phyloP scores from a whole-genome alignment of 2,797 vertebrate genomes.

The Eospalax fontanierii region DNA sequence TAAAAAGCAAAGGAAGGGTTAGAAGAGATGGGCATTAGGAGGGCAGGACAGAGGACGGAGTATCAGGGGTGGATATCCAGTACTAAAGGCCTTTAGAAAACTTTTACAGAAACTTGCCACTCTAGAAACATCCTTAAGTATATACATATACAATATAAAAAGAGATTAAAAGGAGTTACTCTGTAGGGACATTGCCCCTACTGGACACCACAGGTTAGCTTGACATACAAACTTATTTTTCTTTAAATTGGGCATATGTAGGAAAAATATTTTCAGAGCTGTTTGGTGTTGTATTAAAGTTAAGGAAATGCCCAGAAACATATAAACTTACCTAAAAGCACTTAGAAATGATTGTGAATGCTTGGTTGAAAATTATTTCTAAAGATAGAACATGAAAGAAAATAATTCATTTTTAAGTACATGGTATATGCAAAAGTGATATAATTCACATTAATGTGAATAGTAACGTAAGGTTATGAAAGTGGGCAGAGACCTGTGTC shows the following conservation, averaged over 20 bases:
- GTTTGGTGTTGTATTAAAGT: not conserved
- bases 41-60: no score
- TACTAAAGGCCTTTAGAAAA: no score
- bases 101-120: no score
- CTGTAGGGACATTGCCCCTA: no score
- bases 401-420: slow-evolving; percentile 24
- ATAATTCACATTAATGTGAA: not conserved
- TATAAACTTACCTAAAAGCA: not conserved
- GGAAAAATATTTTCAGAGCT: not conserved
- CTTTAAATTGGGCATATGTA: not conserved
- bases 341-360: not conserved
- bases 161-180: no score
- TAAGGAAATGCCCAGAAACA: not conserved
- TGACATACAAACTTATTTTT: not conserved
- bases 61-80: no score
- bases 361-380: slow-evolving; percentile 9
- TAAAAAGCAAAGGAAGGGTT: no score
- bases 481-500: not conserved
- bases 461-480: not conserved
- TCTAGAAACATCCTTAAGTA: no score
- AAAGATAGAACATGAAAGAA: not conserved
- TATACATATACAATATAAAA: no score
- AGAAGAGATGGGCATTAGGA: no score
- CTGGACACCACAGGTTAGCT: not conserved
- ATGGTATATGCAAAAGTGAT: not conserved